Percentiles rank a stretch among this genome's conserved stretches.
Evolutionary conservation across 2,797 vertebrate species (phyloP).

Genomic region (Lithobates sylvaticus): DNA sequence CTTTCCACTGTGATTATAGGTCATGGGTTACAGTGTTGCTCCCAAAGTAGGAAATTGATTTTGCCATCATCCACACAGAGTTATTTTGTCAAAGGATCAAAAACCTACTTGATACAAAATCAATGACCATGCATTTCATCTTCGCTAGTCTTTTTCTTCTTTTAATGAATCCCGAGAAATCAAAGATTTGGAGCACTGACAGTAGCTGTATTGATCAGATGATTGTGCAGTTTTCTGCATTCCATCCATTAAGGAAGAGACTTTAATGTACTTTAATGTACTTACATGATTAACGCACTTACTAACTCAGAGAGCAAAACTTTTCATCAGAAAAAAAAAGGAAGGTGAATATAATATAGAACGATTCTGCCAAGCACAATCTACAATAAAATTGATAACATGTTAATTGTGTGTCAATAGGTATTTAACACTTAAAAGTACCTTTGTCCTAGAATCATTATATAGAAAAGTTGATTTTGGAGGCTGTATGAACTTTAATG

Average conservation of each 20-base stretch:
- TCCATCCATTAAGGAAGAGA: conserved; percentile 19
- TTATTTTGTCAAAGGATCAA: conserved; percentile 58
- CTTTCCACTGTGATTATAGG: conserved; percentile 54
- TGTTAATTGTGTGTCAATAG: no score
- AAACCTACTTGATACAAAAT: conserved; percentile 61
- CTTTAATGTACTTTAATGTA: conserved; percentile 28
- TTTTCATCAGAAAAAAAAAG: no score
- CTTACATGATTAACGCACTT: conserved; percentile 37
- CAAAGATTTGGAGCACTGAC: conserved; percentile 41
- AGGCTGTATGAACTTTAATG: no score
- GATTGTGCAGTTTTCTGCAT: conserved; percentile 34
- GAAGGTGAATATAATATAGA: no score
- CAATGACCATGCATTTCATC: conserved; percentile 46
- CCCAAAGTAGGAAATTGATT: conserved; percentile 57
- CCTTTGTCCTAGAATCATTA: no score
- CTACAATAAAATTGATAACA: no score
- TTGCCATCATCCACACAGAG: conserved; percentile 48
- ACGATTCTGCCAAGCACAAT: no score
- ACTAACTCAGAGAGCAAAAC: not conserved
- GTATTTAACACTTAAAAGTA: no score
- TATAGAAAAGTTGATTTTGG: no score
- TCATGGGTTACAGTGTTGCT: conserved; percentile 47
- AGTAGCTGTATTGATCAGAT: conserved; percentile 47
- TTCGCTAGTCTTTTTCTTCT: conserved; percentile 14
- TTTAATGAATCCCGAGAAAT: conserved; percentile 53